These are phyloP conservation scores for Agonopterix heracliana DNA, from an alignment of 2,888 invertebrate genomes.

Conservation along the genomic window DNA sequence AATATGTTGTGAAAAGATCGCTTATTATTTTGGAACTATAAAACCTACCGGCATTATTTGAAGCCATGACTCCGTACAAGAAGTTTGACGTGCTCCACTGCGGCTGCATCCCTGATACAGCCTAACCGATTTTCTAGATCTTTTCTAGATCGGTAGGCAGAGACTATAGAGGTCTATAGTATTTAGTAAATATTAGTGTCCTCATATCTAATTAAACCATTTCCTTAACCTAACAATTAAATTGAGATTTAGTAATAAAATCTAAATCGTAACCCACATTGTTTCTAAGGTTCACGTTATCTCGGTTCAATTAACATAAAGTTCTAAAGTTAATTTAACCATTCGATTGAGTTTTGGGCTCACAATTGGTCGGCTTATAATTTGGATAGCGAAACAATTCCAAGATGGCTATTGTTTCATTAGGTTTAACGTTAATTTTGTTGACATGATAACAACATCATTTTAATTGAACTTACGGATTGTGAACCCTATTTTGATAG, in stretches of 20 bases:
- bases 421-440: slow-evolving; percentile 6
- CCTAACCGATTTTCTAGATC: no score
- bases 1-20: no score
- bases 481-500: neutral
- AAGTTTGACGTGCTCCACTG: no score
- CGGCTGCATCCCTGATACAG: no score
- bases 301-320: slow-evolving; percentile 19
- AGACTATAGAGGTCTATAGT: no score
- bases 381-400: slow-evolving; percentile 27
- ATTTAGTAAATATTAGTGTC: no score
- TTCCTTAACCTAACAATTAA: neutral
- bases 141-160: no score
- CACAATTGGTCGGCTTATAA: slow-evolving; percentile 25
- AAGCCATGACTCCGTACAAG: no score
- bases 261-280: neutral
- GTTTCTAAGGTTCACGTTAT: slow-evolving; percentile 9
- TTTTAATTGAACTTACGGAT: neutral
- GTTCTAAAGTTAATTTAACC: slow-evolving; percentile 41
- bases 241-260: neutral
- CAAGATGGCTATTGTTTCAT: slow-evolving; percentile 23
- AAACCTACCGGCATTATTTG: no score
- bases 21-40: no score
- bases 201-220: no score
- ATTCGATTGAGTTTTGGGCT: slow-evolving; percentile 40
- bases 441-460: slow-evolving; percentile 10